Percentiles rank a stretch among this genome's conserved stretches.
Evolutionary conservation across 2,113 vertebrate genomes (phyloP).

Genomic region (Scomber colias): DNA sequence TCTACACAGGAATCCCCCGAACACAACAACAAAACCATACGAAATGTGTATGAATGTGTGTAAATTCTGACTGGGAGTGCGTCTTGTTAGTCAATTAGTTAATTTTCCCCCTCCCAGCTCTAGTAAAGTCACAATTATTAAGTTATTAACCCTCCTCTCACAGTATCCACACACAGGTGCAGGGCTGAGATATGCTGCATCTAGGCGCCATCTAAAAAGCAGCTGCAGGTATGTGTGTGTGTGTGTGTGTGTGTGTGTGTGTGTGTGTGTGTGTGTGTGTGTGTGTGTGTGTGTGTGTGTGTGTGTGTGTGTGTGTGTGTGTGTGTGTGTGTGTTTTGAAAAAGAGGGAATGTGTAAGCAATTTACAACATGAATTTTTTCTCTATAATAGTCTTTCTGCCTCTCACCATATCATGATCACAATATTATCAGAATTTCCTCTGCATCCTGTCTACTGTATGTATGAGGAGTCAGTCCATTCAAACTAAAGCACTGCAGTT

Average conservation of each 20-base stretch:
- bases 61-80: slow-evolving; percentile 1
- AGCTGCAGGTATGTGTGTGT: slow-evolving; percentile 50
- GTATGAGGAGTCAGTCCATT: slow-evolving; percentile 41
- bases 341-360: background rate
- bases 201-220: slow-evolving; percentile 64
- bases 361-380: background rate
- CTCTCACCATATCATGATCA: background rate
- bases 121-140: background rate
- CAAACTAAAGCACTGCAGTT: slow-evolving; percentile 34
- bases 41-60: background rate
- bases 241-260: slow-evolving; percentile 25
- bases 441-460: slow-evolving; percentile 28
- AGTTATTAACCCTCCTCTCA: background rate
- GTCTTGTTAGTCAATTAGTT: background rate
- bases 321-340: slow-evolving; percentile 40
- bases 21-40: slow-evolving; percentile 37
- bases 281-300: background rate
- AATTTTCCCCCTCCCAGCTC: background rate
- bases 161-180: slow-evolving; percentile 62
- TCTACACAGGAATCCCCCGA: slow-evolving; percentile 55
- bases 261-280: slow-evolving; percentile 23
- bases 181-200: slow-evolving; percentile 52
- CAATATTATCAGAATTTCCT: slow-evolving; percentile 35
- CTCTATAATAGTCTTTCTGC: background rate
- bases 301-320: background rate